Conservation (phyloP, 2,797 vertebrate species). For the Spinus olivaceus region DNA sequence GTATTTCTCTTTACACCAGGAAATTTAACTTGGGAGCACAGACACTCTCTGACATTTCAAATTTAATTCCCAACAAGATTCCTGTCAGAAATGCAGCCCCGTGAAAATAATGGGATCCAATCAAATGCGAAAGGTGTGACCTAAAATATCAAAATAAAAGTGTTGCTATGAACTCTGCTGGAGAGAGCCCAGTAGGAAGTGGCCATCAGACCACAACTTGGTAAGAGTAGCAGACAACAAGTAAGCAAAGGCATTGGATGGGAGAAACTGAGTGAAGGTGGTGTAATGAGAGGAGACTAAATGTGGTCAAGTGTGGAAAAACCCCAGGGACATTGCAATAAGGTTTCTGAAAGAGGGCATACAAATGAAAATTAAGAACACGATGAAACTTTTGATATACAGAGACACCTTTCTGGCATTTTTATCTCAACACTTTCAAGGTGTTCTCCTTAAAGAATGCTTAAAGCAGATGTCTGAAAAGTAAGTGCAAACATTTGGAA, state of each 20-base stretch:
- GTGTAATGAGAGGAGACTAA: background rate
- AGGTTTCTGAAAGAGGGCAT: background rate
- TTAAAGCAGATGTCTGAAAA: background rate
- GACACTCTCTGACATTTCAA: background rate
- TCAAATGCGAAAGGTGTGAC: conserved; percentile 7
- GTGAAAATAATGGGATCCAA: conserved; percentile 8
- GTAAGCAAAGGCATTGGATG: background rate
- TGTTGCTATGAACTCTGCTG: background rate
- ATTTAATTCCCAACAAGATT: background rate
- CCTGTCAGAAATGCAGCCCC: background rate
- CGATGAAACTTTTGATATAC: background rate
- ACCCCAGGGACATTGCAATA: background rate
- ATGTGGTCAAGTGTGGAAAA: background rate
- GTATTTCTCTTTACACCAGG: background rate
- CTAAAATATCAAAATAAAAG: conserved; percentile 26
- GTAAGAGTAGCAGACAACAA: background rate
- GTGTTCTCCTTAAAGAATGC: background rate
- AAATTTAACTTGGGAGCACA: background rate
- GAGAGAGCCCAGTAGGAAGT: background rate
- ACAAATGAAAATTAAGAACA: background rate
- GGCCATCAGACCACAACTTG: background rate
- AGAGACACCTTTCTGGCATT: background rate
- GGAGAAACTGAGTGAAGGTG: background rate
- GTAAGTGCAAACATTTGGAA: background rate
- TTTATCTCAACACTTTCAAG: background rate